A percentile compares a stretch with the other conserved stretches of the same genome.
Conservation (phyloP, 1,140 invertebrate species). For the Diorhabda sublineata region DNA sequence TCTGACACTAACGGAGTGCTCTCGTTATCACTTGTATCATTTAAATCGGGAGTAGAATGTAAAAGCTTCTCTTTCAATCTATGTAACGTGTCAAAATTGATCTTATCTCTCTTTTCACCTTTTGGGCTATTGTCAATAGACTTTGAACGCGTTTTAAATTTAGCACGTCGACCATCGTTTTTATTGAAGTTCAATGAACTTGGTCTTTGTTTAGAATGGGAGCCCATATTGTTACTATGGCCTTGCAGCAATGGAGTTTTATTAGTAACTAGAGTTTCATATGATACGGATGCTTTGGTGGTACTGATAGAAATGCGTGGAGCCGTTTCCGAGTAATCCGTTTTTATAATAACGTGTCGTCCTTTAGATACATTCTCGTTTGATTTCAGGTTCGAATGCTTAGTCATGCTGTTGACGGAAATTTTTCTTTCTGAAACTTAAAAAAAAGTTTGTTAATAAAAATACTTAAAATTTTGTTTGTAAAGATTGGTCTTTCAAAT, state of each 20-base stretch:
- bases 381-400: conserved; percentile 34
- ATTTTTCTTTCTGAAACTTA: conserved; percentile 33
- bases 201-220: conserved; percentile 28
- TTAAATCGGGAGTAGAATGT: conserved; percentile 42
- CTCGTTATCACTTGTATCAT: conserved; percentile 46
- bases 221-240: conserved; percentile 18
- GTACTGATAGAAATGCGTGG: conserved; percentile 33
- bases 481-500: too few relatives aligned
- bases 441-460: too few relatives aligned
- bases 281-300: conserved; percentile 29
- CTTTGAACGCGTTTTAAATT: conserved; percentile 37
- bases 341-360: conserved; percentile 42
- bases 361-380: conserved; percentile 23
- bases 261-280: conserved; percentile 27
- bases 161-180: conserved; percentile 22
- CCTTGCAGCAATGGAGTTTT: conserved; percentile 23
- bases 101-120: conserved; percentile 22
- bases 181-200: conserved; percentile 33
- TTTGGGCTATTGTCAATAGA: conserved; percentile 40
- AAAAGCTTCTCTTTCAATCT: conserved; percentile 49
- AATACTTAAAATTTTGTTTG: too few relatives aligned
- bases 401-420: conserved; percentile 28
- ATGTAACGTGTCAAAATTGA: conserved; percentile 45
- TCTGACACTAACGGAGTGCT: conserved; percentile 48
- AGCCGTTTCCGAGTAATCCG: conserved; percentile 23